These are phyloP conservation scores for Aythya baeri DNA, from an alignment of 2,113 vertebrate species.

Conservation along the genomic window DNA sequence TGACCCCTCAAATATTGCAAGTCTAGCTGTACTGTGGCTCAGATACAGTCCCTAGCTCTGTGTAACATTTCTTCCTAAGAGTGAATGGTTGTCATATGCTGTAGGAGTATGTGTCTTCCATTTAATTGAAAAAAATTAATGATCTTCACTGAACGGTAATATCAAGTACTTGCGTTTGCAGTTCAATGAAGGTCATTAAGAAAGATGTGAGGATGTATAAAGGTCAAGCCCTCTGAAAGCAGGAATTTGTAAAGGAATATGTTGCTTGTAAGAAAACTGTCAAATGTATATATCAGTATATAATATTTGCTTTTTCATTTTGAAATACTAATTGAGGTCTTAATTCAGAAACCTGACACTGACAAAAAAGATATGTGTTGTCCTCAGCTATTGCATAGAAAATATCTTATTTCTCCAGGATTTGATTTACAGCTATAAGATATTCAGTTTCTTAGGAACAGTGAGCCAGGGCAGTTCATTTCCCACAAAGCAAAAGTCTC, in stretches of 20 bases:
- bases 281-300: neutral
- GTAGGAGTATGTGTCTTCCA: conserved; percentile 45
- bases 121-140: conserved; percentile 51
- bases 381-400: conserved; percentile 62
- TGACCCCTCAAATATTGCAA: neutral
- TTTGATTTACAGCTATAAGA: conserved; percentile 75
- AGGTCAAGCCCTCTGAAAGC: conserved; percentile 45
- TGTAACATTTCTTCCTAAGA: conserved; percentile 52
- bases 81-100: conserved; percentile 11
- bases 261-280: conserved; percentile 16
- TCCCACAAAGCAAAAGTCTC: conserved; percentile 76
- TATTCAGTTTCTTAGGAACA: conserved; percentile 68
- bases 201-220: conserved; percentile 20
- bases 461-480: conserved; percentile 62
- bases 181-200: conserved; percentile 8
- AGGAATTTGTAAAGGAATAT: conserved; percentile 58
- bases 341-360: conserved; percentile 63
- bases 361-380: conserved; percentile 58
- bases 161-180: neutral
- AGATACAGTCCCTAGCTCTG: neutral
- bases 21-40: neutral
- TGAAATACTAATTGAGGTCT: conserved; percentile 71
- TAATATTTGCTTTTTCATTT: conserved; percentile 53
- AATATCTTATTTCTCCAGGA: conserved; percentile 63
- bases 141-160: neutral